Base-by-base conservation (phyloP, 2,888 invertebrate genomes). In the Lapara coniferarum region DNA sequence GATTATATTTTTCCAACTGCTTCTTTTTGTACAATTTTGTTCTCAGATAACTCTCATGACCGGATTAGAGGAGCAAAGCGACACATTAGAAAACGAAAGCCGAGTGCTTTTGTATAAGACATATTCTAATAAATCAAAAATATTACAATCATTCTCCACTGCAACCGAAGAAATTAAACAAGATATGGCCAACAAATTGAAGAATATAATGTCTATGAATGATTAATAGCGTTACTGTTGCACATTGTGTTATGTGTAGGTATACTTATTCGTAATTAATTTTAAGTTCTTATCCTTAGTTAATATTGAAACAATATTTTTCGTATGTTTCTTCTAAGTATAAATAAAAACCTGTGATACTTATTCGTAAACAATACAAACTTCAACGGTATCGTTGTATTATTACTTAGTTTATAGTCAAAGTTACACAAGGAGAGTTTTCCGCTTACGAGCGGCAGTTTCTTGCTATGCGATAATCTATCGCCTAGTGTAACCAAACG, bases 71-170 rank as follows among this genome's bases (percentile, higher is more conserved):
- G 73, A 77, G 69, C 72, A 75, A 19, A 81, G 80, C 69, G 72
- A 66, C 67, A 67, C 72, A n/a, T 71, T 84, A 12, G 83, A 84
- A 67, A 71, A 78, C 6, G 74, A 85, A 76, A 75, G 71, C 10
- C 10, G 70, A 7, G 56, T 69, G n/a, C 73, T 84, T n/a, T 77
- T 76, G 74, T 75, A 72, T 30, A 74, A 80, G 68, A 76, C 78
- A 10, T 53, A 74, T 56, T 69, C 69, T 19, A 74, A 69, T 59
- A 74, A 72, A 71, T 37, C 69, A 30, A 72, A 71, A 71, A 74
- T 83, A 25, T 37, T 75, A 12, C 51, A 71, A 46, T 72, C 77
- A 10, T 68, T 83, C 7, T 66, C 66, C 13, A 66, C 69, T 19
- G 72, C 77, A 13, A 67, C 79, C 13, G 77, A 80, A 55, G 71